These are phyloP conservation scores for Hexactinellida sp. DNA, from an alignment of 37 sponge, comb jelly and placozoan species.

Conservation along the genomic window DNA sequence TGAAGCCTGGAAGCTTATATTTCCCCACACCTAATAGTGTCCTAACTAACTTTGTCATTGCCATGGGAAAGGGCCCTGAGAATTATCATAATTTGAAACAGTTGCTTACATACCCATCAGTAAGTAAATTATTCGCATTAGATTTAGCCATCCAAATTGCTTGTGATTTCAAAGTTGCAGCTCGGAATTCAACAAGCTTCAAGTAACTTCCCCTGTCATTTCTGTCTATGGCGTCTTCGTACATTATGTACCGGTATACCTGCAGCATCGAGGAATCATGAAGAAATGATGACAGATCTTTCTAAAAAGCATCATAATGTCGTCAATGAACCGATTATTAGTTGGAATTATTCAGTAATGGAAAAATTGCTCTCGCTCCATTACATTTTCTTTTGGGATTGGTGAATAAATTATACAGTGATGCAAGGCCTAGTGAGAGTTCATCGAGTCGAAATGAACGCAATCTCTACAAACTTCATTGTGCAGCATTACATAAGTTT, in stretches of 20 bases:
- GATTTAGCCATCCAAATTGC: background rate
- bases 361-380: slow-evolving; percentile 17
- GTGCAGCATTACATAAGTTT: background rate
- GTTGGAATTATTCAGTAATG: background rate
- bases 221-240: background rate
- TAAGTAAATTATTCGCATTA: background rate
- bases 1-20: slow-evolving; percentile 13
- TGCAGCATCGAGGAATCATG: background rate
- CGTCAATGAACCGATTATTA: background rate
- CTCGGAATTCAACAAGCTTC: background rate
- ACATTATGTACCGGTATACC: slow-evolving; percentile 13
- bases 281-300: background rate
- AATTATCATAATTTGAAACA: slow-evolving; percentile 11
- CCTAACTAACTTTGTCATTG: slow-evolving; percentile 17
- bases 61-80: slow-evolving; percentile 16
- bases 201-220: background rate
- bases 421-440: background rate
- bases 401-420: background rate
- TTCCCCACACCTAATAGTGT: slow-evolving; percentile 3
- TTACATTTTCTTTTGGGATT: slow-evolving; percentile 11
- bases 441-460: background rate
- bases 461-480: slow-evolving; percentile 7
- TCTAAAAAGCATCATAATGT: background rate
- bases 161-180: slow-evolving; percentile 15
- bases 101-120: background rate